Evolutionary conservation across 2,888 invertebrate species (phyloP), one percentile per base, ranked within the genome.

Genomic region (Platynereis dumerilii): DNA sequence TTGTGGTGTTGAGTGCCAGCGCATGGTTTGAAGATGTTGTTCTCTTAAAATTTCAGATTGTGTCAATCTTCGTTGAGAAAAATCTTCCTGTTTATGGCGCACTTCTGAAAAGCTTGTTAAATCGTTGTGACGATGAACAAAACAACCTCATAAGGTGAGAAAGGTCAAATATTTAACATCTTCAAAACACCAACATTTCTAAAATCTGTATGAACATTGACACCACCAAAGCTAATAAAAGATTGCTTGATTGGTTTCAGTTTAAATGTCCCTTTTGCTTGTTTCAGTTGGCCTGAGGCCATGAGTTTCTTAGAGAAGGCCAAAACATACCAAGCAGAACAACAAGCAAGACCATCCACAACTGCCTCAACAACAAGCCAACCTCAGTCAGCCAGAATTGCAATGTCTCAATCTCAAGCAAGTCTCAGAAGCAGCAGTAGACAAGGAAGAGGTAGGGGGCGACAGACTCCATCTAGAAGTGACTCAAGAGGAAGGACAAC

Each of bases 61-160:
- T 73, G 20, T 69, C 75, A 56, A 62, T 76, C 1, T 78, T 76
- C 61, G 63, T 34, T 1, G 69, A 76, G 15, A 68, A 74, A 34
- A 73, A 77, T 28, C 72, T 78, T n/a, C 80, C 82, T 0, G 66
- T 82, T 17, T 82, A 80, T 66, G 82, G 82, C 12, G 77, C 82
- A 0, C 67, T 82, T 28, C 62, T 81, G 26, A 78, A 73, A 52
- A 76, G 76, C 58, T 69, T 83, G 27, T 60, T 81, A 27, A 76
- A 75, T 45, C 66, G 80, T 17, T 81, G 81, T 71, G 79, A 79
- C 34, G 77, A 75, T n/a, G 77, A 76, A 28, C 77, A 76, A 24
- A 75, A 76, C 45, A 52, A 24, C 7, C 24, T 52, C 20, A 52
- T 52, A n/a, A 52, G 24, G 20, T 52, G 24, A 52, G 20, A 24